phyloP scores from a whole-genome alignment of 2,888 invertebrate genomes.

The Leucoptera coffeella region DNA sequence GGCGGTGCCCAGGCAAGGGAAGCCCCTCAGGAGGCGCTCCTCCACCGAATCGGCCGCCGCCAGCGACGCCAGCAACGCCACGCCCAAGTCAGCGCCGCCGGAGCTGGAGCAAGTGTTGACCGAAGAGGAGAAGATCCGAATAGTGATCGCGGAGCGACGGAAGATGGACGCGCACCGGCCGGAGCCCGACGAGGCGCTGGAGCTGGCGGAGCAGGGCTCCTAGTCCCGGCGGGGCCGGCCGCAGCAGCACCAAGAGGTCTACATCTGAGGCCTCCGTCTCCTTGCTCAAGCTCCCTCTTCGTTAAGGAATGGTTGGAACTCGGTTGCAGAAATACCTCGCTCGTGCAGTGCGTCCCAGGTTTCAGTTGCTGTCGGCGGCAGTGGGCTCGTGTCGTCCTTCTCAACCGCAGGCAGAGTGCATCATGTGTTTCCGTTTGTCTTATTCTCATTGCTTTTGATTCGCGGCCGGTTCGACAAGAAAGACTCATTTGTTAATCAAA shows the following conservation, averaged over 20 bases:
- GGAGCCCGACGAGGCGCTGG: slow-evolving; percentile 27
- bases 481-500: too few relatives aligned
- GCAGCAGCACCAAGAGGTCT: slow-evolving; percentile 45
- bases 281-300: slow-evolving; percentile 10
- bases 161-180: slow-evolving; percentile 45
- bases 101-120: slow-evolving; percentile 23
- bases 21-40: slow-evolving; percentile 19
- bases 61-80: slow-evolving; percentile 18
- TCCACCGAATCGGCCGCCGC: slow-evolving; percentile 24
- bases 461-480: slow-evolving; percentile 50
- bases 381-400: too few relatives aligned
- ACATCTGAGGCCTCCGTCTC: slow-evolving; percentile 23
- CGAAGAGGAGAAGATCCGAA: slow-evolving; percentile 51
- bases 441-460: slow-evolving; percentile 19
- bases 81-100: slow-evolving; percentile 15
- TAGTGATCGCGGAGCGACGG: slow-evolving; percentile 56
- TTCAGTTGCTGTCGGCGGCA: too few relatives aligned
- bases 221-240: slow-evolving; percentile 51
- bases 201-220: slow-evolving; percentile 37
- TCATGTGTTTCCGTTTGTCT: too few relatives aligned
- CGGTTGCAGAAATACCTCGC: slow-evolving; percentile 31
- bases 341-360: too few relatives aligned
- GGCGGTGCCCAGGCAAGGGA: slow-evolving; percentile 30
- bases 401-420: too few relatives aligned
- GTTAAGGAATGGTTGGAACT: slow-evolving; percentile 27